phyloP scores from a whole-genome alignment of 2,888 invertebrate genomes.

The Melolontha melolontha region DNA sequence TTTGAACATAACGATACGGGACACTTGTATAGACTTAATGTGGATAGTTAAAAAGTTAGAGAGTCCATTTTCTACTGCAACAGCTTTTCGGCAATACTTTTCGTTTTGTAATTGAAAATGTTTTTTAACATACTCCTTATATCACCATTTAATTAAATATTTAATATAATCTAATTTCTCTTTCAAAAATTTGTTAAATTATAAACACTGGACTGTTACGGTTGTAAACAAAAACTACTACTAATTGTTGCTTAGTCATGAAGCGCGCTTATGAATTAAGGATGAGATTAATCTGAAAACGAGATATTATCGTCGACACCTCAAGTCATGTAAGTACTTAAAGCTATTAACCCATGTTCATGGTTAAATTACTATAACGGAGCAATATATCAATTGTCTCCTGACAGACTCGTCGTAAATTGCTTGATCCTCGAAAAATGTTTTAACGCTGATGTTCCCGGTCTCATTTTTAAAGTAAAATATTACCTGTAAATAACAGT shows the following conservation, averaged over 20 bases:
- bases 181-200: no score
- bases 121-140: no score
- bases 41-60: no score
- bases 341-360: conserved; percentile 31
- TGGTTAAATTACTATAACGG: conserved; percentile 33
- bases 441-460: not conserved
- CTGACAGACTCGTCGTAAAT: conserved; percentile 11
- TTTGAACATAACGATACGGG: no score
- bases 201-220: no score
- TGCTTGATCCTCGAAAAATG: conserved; percentile 8
- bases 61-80: no score
- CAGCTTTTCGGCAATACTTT: no score
- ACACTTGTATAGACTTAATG: no score
- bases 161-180: no score
- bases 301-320: conserved; percentile 32
- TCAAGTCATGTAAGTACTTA: conserved; percentile 26
- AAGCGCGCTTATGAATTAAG: conserved; percentile 14
- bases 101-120: no score
- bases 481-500: conserved; percentile 25
- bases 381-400: conserved; percentile 32
- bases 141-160: no score
- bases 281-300: conserved; percentile 13
- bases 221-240: not conserved
- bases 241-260: conserved; percentile 26
- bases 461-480: conserved; percentile 27